phyloP scores from a whole-genome alignment of 1,140 invertebrate genomes.

The Leptinotarsa texana region DNA sequence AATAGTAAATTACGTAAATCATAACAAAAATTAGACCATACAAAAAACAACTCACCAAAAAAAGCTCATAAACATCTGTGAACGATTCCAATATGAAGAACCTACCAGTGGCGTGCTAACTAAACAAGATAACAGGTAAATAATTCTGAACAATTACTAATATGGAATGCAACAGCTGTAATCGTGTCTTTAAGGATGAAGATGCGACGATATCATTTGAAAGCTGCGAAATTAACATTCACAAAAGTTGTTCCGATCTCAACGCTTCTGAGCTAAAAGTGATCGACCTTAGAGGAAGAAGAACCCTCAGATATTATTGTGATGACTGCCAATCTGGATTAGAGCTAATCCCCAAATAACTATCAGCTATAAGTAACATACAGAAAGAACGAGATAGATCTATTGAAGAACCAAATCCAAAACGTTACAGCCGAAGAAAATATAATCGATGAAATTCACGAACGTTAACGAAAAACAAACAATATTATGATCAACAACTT shows the following conservation, averaged over 20 bases:
- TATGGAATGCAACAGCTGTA: no score
- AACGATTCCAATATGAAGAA: not conserved
- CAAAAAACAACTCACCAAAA: not conserved
- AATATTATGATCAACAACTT: not conserved
- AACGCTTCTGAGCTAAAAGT: not conserved
- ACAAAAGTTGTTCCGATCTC: not conserved
- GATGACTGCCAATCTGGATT: conserved; percentile 9
- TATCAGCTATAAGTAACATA: not conserved
- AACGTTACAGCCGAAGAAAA: not conserved
- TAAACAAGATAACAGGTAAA: no score
- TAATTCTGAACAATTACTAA: no score
- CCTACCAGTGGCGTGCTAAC: not conserved
- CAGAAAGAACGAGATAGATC: not conserved
- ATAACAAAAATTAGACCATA: not conserved
- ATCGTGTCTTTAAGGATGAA: no score
- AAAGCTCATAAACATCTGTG: not conserved
- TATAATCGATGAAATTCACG: not conserved
- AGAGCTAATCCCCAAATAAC: not conserved
- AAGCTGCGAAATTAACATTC: not conserved
- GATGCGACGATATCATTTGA: not conserved
- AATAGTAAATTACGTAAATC: not conserved
- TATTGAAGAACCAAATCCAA: conserved; percentile 4
- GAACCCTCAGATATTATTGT: not conserved
- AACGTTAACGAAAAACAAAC: not conserved
- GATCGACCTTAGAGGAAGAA: not conserved